These are phyloP conservation scores for Rugalucina vietnamica DNA, from an alignment of 2,888 invertebrate genomes.

Conservation along the genomic window DNA sequence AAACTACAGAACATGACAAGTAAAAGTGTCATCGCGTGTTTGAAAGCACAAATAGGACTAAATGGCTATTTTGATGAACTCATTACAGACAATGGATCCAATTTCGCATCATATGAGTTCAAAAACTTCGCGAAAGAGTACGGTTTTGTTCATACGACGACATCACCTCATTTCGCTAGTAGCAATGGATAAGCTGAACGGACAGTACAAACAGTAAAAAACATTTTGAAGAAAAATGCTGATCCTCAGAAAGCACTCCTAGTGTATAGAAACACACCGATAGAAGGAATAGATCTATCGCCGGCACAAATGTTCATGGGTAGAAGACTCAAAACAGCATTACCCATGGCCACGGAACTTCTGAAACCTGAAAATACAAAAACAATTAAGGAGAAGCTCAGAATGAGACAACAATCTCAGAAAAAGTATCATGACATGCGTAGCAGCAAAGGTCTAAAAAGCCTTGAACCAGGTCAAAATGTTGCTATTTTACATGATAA, in stretches of 20 bases:
- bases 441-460: conserved; percentile 6
- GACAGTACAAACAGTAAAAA: conserved; percentile 44
- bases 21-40: background rate
- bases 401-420: background rate
- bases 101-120: conserved; percentile 13
- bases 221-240: conserved; percentile 27
- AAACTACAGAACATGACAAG: conserved; percentile 3
- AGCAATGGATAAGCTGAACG: conserved; percentile 24
- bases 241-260: conserved; percentile 37
- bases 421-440: conserved; percentile 25
- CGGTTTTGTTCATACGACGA: conserved; percentile 26
- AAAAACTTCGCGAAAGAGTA: conserved; percentile 18
- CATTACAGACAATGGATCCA: background rate
- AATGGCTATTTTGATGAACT: conserved; percentile 11
- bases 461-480: background rate
- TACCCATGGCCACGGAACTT: conserved; percentile 40
- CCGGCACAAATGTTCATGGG: conserved; percentile 50
- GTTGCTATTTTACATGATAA: conserved; percentile 23
- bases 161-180: conserved; percentile 16
- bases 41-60: conserved; percentile 7
- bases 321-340: conserved; percentile 40
- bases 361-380: conserved; percentile 2
- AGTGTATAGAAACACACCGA: conserved; percentile 26
- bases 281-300: conserved; percentile 35
- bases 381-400: background rate